Base-by-base conservation (phyloP, 2,113 vertebrate genomes). In the Abramis brama region DNA sequence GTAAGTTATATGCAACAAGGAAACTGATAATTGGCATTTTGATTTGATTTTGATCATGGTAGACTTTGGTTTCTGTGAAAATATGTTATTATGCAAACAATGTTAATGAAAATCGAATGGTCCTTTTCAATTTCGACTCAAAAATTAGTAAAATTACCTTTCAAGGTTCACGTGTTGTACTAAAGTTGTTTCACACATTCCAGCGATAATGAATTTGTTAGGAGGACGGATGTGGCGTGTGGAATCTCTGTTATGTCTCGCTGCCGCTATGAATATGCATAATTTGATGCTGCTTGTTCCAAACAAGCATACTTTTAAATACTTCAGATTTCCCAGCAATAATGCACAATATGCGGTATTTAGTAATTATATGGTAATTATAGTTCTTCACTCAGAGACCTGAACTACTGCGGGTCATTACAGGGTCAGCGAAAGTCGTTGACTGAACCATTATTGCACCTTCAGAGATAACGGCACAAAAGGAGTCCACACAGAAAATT, bases 401-500 rank as follows among this genome's bases (percentile, higher is more conserved):
- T 92, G 93, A 95, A 94, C 91, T 93, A 93, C 94, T 88, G 82
- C 82, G 92, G 91, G 92, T 94, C 93, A 94, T 95, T 94, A 95
- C 90, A 84, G 91, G 90, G 93, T 93, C 92, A 92, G 93, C 90
- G 93, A 94, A 95, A 95, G 93, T 93, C 93, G 93, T 95, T 95
- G 93, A 94, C 90, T 88, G 92, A 94, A 93, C 94, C 94, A 95
- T 95, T 95, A 95, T 93, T 90, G 93, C 92, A 92, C 93, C 93
- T 93, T 94, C 91, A 91, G 92, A 94, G 94, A 95, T 95, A 95
- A 94, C 92, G 78, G 91, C 92, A 94, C 93, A 94, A 95, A 95
- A 95, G 93, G 93, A 93, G 91, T 92, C 93, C 91, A 93, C 93
- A 91, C 92, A 90, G 93, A 95, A 95, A 95, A 95, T 95, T 94